Evolutionary conservation across 2,113 vertebrate genomes (phyloP).

Genomic region (Leiothrix lutea): DNA sequence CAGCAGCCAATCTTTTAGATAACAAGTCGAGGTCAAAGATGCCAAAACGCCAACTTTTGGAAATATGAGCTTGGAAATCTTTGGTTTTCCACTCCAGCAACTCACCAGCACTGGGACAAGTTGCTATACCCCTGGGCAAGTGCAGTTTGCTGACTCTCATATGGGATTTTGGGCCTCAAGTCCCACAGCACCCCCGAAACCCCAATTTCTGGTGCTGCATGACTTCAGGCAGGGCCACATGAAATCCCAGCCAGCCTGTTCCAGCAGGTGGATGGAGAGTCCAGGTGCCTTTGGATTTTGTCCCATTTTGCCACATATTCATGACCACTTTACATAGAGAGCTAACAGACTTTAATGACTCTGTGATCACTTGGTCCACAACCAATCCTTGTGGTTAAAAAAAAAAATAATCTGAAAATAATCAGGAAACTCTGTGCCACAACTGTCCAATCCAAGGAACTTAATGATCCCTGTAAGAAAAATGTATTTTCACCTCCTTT

Average conservation of each 20-base stretch:
- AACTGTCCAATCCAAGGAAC: not conserved
- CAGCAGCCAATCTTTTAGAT: not conserved
- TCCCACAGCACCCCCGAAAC: not conserved
- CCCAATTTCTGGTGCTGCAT: accelerated
- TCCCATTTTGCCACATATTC: not conserved
- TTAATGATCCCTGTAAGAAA: not conserved
- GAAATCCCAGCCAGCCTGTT: not conserved
- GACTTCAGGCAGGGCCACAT: not conserved
- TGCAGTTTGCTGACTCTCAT: accelerated
- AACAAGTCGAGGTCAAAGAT: not conserved
- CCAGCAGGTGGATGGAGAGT: not conserved
- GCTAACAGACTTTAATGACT: not conserved
- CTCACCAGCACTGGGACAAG: not conserved
- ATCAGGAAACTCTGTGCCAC: not conserved
- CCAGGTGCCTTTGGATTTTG: not conserved
- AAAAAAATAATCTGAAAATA: not conserved
- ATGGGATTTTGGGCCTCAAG: not conserved
- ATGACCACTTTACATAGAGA: not conserved
- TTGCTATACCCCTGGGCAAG: not conserved
- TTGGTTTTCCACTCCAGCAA: not conserved
- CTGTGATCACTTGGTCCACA: not conserved
- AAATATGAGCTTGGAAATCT: not conserved
- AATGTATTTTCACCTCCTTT: not conserved
- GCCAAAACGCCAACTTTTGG: not conserved
- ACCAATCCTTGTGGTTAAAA: not conserved